Base-by-base conservation (phyloP, 2,888 invertebrate species). In the Thymelicus sylvestris region DNA sequence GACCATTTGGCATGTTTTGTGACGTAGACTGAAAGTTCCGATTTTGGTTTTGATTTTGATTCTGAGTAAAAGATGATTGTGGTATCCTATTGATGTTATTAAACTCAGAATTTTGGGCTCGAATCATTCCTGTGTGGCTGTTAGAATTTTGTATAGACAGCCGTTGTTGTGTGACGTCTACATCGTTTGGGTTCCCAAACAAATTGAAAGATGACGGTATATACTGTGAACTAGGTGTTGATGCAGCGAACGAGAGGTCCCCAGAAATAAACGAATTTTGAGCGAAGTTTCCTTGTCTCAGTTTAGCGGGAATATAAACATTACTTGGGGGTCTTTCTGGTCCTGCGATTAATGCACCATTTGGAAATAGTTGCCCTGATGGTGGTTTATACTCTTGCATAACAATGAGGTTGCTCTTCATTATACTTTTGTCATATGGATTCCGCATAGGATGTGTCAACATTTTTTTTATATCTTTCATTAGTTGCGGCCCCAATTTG, bases 381-480 rank as follows among this genome's bases (percentile, higher is more conserved):
- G 93, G 93, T 19, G 93, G 91, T 67, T 83, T 92, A 74, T 94
- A 94, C 52, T 91, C 88, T 78, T 94, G 94, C 89, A 92, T 91
- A 0, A 89, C 86, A 13, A 93, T 82, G 1, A 86, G 78, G 74
- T 90, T 90, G 71, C 84, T 86, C 73, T 86, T 92, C 83, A 87
- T 86, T 39, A 82, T 74, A 55, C 73, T 82, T 74, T 84, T 86
- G 70, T 91, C 86, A 55, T 91, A 90, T 0, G 94, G 93, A 75
- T 92, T 90, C 38, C 85, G 82, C 83, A 94, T 90, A 0, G 94
- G 92, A 71, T 95, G 89, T 13, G 92, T 93, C 8, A 95, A 86
- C 95, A 95, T 95, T 76, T 94, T 94, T 76, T 94, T 94, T 1
- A 95, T 89, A 70, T 95, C 95, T 55, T 93, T 92, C 86, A 95